These are phyloP conservation scores for Phengaris alcon DNA, from an alignment of 2,888 invertebrate species.

Conservation along the genomic window DNA sequence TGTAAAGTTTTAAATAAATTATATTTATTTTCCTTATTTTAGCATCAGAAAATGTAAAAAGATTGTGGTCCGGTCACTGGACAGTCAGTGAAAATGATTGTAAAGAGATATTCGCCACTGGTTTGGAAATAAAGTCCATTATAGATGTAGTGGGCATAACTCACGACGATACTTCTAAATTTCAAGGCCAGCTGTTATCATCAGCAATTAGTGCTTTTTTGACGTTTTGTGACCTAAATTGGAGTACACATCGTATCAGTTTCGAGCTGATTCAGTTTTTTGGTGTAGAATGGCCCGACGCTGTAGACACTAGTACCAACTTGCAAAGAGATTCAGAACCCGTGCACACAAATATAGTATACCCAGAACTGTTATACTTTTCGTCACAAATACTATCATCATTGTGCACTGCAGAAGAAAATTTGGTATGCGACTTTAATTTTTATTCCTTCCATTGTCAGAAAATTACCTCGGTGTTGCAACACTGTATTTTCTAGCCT, in stretches of 20 bases:
- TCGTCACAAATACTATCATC: slow-evolving; percentile 62
- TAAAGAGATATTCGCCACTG: slow-evolving; percentile 53
- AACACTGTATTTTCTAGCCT: neutral
- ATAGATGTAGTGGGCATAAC: slow-evolving; percentile 48
- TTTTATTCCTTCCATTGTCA: slow-evolving; percentile 5
- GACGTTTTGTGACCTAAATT: slow-evolving; percentile 89
- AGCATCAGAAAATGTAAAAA: slow-evolving; percentile 53
- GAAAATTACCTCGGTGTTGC: neutral
- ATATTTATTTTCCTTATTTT: slow-evolving; percentile 38
- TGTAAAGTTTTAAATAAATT: neutral
- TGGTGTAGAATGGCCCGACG: slow-evolving; percentile 62
- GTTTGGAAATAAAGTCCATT: slow-evolving; percentile 51
- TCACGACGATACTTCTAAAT: slow-evolving; percentile 41
- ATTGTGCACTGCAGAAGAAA: slow-evolving; percentile 54
- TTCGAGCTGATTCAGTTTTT: slow-evolving; percentile 63
- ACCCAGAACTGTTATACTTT: slow-evolving; percentile 74
- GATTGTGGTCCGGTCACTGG: slow-evolving; percentile 62
- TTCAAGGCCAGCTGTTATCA: slow-evolving; percentile 65
- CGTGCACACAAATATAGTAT: slow-evolving; percentile 80
- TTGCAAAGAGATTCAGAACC: slow-evolving; percentile 83
- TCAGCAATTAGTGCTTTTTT: slow-evolving; percentile 83
- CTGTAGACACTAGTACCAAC: slow-evolving; percentile 57
- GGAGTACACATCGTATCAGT: slow-evolving; percentile 84
- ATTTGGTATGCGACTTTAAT: slow-evolving; percentile 54
- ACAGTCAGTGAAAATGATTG: slow-evolving; percentile 49